Evolutionary conservation across 2,113 vertebrate genomes (phyloP), one percentile per base, ranked within the genome.

Genomic region (Nanorana parkeri): DNA sequence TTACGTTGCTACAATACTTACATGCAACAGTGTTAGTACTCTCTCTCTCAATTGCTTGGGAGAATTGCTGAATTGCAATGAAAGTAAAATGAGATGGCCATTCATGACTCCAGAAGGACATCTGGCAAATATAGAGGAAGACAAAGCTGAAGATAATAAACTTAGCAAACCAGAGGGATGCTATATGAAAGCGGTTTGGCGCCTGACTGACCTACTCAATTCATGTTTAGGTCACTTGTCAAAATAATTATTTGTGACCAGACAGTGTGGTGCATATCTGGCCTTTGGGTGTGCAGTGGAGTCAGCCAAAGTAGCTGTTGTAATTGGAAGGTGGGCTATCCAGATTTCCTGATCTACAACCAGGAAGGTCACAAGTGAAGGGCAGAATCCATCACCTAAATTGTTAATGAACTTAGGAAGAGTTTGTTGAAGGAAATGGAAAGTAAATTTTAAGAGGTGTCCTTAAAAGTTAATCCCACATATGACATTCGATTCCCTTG

Each of bases 101-200:
- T 47, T 54, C 17, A 54, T 29, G 69, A 20, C 51, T 56, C 19
- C 23, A 10, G 24, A 17, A 20, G 68, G 24, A 72, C 51, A 72
- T 72, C 69, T 72, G 69, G 51, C 69, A 72, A 26, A 13, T 26
- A 23, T 24, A 26, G 41, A 11, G n/a, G 17, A 51, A 54, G 23
- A 54, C 47, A 71, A 47, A 55, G 21, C 24, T 54, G 52, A 0
- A 54, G 47, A 56, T 72, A 72, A 72, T 72, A 72, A 1, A 26
- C 28, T 72, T 72, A 56, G 52, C 17, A 56, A 72, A 72, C 69
- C 69, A 26, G 69, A 72, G 52, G 69, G 41, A 13, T 56, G n/a
- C 21, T 56, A 26, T 56, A 26, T 29, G 8, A 56, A 72, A 13
- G 15, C 20, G 28, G 60, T 61, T 17, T 75, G 29, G 36, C 21